These are phyloP conservation scores for Oenanthe oenanthe DNA, from an alignment of 2,113 vertebrate genomes.

Conservation along the genomic window DNA sequence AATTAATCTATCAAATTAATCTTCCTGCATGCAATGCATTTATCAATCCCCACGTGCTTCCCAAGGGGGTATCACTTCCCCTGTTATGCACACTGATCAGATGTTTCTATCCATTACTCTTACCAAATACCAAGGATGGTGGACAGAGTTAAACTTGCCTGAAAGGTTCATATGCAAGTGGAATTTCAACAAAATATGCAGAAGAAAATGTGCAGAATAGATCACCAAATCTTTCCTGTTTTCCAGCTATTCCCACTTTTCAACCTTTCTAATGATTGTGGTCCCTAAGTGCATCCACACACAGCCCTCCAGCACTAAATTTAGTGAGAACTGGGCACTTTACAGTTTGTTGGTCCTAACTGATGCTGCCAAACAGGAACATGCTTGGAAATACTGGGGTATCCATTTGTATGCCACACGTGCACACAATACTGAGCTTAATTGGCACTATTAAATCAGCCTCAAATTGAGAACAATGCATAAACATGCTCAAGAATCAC, in stretches of 20 bases:
- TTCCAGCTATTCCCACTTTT: neutral
- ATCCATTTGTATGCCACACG: neutral
- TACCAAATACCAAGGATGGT: neutral
- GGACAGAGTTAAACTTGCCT: neutral
- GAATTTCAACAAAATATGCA: neutral
- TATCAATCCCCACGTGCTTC: neutral
- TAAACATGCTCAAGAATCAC: neutral
- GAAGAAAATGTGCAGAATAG: neutral
- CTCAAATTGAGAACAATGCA: neutral
- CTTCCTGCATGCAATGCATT: neutral
- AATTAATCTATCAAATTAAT: neutral
- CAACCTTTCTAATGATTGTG: neutral
- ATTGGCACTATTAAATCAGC: neutral
- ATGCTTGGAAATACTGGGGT: neutral
- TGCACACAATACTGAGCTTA: neutral
- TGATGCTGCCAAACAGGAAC: neutral
- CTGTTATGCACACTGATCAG: neutral
- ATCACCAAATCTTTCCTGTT: neutral
- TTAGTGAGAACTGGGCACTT: neutral
- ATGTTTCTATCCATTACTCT: neutral
- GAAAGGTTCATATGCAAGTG: neutral
- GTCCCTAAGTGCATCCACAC: neutral
- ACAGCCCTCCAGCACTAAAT: neutral
- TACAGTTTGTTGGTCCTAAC: neutral
- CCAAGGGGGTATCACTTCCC: neutral